Evolutionary conservation across 2,113 vertebrate genomes (phyloP).

Genomic region (Vulpes lagopus): DNA sequence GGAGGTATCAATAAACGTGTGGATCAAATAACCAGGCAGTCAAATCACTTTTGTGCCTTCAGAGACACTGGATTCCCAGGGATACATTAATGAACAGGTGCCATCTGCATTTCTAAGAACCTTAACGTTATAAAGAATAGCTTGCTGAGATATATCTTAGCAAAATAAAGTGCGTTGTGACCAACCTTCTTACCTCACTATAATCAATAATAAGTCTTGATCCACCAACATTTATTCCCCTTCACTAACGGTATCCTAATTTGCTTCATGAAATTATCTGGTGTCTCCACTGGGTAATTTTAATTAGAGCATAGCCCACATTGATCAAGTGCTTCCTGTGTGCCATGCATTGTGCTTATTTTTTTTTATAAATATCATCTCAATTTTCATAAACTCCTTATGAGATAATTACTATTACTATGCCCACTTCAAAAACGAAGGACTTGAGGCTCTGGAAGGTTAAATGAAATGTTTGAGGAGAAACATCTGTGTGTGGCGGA

Average conservation of each 20-base stretch:
- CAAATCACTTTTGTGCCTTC: not conserved
- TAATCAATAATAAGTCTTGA: not conserved
- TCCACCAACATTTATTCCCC: not conserved
- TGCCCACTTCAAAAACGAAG: not conserved
- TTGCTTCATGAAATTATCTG: not conserved
- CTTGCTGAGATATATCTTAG: not conserved
- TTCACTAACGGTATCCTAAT: not conserved
- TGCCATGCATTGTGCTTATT: not conserved
- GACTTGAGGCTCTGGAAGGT: not conserved
- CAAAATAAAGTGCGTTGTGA: not conserved
- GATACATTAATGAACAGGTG: not conserved
- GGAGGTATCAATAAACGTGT: not conserved
- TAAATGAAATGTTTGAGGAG: not conserved
- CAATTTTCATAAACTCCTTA: not conserved
- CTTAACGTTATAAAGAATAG: not conserved
- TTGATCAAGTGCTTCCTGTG: not conserved
- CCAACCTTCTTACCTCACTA: not conserved
- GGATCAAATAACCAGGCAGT: not conserved
- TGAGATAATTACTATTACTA: not conserved
- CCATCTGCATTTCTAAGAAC: not conserved
- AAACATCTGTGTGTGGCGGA: not conserved
- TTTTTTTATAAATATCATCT: conserved; percentile 14
- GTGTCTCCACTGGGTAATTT: not conserved
- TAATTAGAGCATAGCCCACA: not conserved
- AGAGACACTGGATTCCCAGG: not conserved